Conservation (phyloP, 2,797 vertebrate species). For the Enteromius treurensis region DNA sequence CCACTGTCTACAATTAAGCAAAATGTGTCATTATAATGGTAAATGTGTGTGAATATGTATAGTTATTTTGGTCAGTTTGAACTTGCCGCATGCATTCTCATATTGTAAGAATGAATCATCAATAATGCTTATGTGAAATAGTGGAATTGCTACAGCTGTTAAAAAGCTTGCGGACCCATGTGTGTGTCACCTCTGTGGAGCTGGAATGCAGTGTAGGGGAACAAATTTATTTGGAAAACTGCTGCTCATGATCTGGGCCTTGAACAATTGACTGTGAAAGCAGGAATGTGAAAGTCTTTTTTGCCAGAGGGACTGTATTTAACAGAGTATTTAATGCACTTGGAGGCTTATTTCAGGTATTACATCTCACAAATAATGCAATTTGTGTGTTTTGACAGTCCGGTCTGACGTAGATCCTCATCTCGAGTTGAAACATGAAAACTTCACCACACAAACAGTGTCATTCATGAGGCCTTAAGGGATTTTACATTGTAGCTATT, state of each 20-base stretch:
- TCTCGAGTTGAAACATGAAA: slow-evolving; percentile 73
- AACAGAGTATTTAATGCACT: slow-evolving; percentile 38
- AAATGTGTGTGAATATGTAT: background rate
- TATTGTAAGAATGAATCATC: background rate
- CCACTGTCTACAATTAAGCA: background rate
- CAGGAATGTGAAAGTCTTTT: slow-evolving; percentile 50
- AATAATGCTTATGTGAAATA: background rate
- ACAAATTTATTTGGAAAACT: slow-evolving; percentile 57
- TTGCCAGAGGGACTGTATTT: slow-evolving; percentile 28
- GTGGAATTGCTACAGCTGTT: slow-evolving; percentile 1
- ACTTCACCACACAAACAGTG: slow-evolving; percentile 41
- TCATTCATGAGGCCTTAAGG: slow-evolving; percentile 54
- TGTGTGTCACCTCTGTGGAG: slow-evolving; percentile 47
- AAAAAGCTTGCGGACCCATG: background rate
- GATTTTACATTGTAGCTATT: slow-evolving; percentile 57
- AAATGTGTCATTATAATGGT: background rate
- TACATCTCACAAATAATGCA: slow-evolving; percentile 38
- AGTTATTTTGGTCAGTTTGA: background rate
- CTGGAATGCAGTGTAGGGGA: slow-evolving; percentile 45
- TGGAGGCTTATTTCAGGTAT: slow-evolving; percentile 49
- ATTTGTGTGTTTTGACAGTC: slow-evolving; percentile 58
- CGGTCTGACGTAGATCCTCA: slow-evolving; percentile 55
- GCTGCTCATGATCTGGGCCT: slow-evolving; percentile 49
- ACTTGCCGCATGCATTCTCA: background rate
- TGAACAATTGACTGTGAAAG: slow-evolving; percentile 56